Evolutionary conservation across 2,888 invertebrate species (phyloP).

Genomic region (Epicampocera succincta): DNA sequence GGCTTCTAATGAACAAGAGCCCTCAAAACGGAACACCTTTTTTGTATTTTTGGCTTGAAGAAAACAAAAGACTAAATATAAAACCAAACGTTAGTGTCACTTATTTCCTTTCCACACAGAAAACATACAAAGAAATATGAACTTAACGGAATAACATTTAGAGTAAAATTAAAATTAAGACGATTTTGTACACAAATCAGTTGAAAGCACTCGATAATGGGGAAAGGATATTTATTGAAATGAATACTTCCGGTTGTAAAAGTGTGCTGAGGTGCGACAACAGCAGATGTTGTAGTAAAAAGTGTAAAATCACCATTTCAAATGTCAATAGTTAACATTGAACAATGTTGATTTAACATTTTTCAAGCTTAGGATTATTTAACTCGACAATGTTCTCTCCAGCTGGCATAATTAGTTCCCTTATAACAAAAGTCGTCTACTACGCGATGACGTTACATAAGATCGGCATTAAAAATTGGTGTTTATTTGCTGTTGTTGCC

Average conservation of each 20-base stretch:
- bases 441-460: no score
- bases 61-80: constrained; percentile 1
- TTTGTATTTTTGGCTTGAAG: neutral
- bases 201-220: neutral
- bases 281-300: no score
- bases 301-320: neutral
- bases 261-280: constrained; percentile 11
- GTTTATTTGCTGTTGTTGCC: no score
- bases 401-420: no score
- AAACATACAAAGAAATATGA: constrained; percentile 18
- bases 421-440: no score
- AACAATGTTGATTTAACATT: no score
- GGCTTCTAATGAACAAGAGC: constrained; percentile 57
- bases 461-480: no score
- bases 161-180: neutral
- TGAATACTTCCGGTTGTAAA: constrained; percentile 43
- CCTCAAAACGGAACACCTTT: neutral
- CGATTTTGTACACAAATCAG: neutral
- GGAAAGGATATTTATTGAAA: neutral
- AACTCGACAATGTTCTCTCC: no score
- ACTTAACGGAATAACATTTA: neutral
- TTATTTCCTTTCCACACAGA: constrained; percentile 6
- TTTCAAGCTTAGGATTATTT: no score
- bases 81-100: constrained; percentile 6
- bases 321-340: no score